Percentiles rank a stretch among this genome's conserved stretches.
phyloP scores from a whole-genome alignment of 1,140 invertebrate genomes.

The Halotydeus destructor region DNA sequence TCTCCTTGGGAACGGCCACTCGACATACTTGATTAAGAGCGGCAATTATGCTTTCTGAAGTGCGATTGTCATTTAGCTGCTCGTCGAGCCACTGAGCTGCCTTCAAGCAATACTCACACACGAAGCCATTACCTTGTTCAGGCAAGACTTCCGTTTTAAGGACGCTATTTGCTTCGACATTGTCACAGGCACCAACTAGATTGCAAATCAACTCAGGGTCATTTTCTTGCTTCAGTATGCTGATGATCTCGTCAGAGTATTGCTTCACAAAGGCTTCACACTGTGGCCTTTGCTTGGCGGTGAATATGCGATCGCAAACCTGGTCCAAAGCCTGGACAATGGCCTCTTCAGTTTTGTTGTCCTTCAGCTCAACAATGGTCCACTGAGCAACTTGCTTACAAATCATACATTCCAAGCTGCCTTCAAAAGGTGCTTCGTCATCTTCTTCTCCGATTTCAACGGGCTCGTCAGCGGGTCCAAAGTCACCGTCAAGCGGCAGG shows the following conservation, averaged over 20 bases:
- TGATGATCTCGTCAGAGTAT: slow-evolving; percentile 11
- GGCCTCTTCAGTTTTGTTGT: slow-evolving; percentile 13
- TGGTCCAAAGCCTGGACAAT: slow-evolving; percentile 12
- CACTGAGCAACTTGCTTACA: slow-evolving; percentile 14
- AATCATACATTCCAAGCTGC: slow-evolving; percentile 12
- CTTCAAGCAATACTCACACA: background rate
- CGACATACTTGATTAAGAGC: background rate
- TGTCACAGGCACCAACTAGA: slow-evolving; percentile 5
- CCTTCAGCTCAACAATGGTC: slow-evolving; percentile 10
- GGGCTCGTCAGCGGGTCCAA: no score
- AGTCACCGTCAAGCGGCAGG: no score
- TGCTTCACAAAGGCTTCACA: slow-evolving; percentile 10
- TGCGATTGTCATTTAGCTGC: background rate
- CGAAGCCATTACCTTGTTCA: background rate
- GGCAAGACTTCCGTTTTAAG: background rate
- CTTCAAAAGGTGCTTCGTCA: no score
- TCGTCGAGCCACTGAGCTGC: background rate
- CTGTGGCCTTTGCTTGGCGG: slow-evolving; percentile 1
- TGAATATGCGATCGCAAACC: slow-evolving; percentile 12
- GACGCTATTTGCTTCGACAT: background rate
- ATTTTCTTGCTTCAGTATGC: slow-evolving; percentile 11
- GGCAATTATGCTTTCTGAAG: background rate
- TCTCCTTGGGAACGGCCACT: background rate
- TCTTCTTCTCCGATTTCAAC: no score
- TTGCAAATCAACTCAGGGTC: slow-evolving; percentile 12